Base-by-base conservation (phyloP, 2,888 invertebrate species). In the Trachelus stipa region DNA sequence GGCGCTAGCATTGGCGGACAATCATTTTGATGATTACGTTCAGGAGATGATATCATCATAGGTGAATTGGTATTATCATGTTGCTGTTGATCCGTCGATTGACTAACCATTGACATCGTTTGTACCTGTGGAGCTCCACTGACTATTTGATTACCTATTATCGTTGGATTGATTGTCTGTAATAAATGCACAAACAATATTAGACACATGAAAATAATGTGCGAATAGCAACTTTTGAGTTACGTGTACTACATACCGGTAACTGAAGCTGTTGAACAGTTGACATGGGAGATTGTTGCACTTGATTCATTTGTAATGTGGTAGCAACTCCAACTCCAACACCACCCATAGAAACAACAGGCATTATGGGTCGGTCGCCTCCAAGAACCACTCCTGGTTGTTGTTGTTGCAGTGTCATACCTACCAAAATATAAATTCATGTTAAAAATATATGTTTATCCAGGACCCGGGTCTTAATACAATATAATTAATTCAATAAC, bases 271-370 rank as follows among this genome's bases (percentile, higher is more conserved):
- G 86, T 69, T 89, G 88, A 23, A 88, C 87, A 12, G 87, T 82
- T 33, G 88, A 79, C 87, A 90, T 89, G 1, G 85, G 83, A 11
- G 88, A 83, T 69, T 87, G 89, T 73, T 87, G 88, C 0, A 89
- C 86, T 79, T 89, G 89, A 81, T 84, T 90, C 88, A 90, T 90
- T 79, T 90, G 90, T 74, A 90, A 85, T 0, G 89, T 83, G 33
- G 90, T 87, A 37, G 90, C 89, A n/a, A 89, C 88, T 56, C 56
- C 56, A 56, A 89, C 87, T n/a, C 89, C 89, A 71, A 90, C 90
- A 34, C 88, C 87, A 34, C 89, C 86, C 91, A 95, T 94, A 0
- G 95, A 95, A 0, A 95, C 95, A 0, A 95, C 95, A 0, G 95
- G 95, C 92, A 95, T 92, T 0, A 94, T 93, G 0, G 93, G 93